Evolutionary conservation across 2,797 vertebrate species (phyloP), one percentile per base, ranked within the genome.

Genomic region (Coregonus sp.): DNA sequence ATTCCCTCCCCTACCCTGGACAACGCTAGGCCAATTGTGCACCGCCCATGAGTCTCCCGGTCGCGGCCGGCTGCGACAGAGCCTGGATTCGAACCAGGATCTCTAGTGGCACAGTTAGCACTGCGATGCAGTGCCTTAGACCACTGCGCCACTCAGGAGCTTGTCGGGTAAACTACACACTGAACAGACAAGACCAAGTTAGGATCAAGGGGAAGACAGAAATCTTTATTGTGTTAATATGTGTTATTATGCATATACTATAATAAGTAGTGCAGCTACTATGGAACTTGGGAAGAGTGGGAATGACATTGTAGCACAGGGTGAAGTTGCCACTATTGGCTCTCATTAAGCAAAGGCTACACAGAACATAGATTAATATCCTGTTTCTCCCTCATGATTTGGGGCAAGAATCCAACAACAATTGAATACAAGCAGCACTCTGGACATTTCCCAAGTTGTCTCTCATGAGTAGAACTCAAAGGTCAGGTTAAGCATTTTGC

Each of bases 321-420:
- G 40, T 47, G 9, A 47, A 47, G 40, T 47, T 47, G 40, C 40
- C 40, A 47, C 40, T 47, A 47, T 47, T 47, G 40, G 11, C 40
- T 47, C 2, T 47, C 40, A 1, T 47, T 37, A 14, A 51, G 47
- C 70, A 52, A 71, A 71, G 2, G n/a, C 35, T 25, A 9, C 16
- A 40, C 68, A 37, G 9, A 35, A 9, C 16, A 40, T 37, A 37
- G 40, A 47, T 47, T 12, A 9, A 47, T 47, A 47, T 47, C 40
- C 40, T 51, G 20, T 71, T 71, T 50, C 70, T 47, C 70, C n/a
- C 18, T 51, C n/a, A 5, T 71, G 70, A 71, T 71, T 35, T 50
- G 14, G n/a, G 70, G 40, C 69, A 70, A 18, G 16, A 71, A 51
- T 71, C 47, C 20, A 25, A 25, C n/a, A 51, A 31, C 20, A 51